Conservation (phyloP, 2,113 vertebrate species). For the Phrynocephalus versicolor region DNA sequence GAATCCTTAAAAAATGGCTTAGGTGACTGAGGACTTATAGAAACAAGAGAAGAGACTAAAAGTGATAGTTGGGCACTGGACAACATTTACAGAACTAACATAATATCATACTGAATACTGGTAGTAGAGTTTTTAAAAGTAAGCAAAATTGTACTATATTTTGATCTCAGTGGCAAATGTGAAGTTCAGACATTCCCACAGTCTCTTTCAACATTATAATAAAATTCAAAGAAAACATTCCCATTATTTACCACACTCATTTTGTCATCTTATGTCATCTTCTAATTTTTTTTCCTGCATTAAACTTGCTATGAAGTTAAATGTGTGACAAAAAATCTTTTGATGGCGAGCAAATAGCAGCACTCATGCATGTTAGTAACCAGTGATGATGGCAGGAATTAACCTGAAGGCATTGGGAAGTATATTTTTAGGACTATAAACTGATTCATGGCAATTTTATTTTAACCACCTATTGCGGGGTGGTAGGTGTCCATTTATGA, state of each 20-base stretch:
- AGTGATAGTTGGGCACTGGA: not conserved
- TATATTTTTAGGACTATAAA: not conserved
- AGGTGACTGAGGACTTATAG: not conserved
- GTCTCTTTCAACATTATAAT: not conserved
- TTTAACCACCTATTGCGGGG: no score
- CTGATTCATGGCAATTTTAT: not conserved
- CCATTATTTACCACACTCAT: not conserved
- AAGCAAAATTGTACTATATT: not conserved
- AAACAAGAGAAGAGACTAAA: not conserved
- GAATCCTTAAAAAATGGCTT: not conserved
- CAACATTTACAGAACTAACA: not conserved
- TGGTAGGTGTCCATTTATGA: no score
- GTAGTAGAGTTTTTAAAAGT: not conserved
- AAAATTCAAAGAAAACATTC: not conserved
- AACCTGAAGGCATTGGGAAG: not conserved
- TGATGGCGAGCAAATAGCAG: not conserved
- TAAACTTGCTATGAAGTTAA: not conserved
- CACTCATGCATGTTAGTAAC: not conserved
- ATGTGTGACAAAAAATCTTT: not conserved
- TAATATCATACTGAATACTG: not conserved
- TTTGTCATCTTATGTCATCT: not conserved
- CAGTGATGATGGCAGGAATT: not conserved
- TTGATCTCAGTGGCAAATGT: not conserved
- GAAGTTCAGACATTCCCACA: not conserved
- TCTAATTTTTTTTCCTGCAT: not conserved